phyloP scores from a whole-genome alignment of 2,797 vertebrate species.

The Pseudochromis fuscus region DNA sequence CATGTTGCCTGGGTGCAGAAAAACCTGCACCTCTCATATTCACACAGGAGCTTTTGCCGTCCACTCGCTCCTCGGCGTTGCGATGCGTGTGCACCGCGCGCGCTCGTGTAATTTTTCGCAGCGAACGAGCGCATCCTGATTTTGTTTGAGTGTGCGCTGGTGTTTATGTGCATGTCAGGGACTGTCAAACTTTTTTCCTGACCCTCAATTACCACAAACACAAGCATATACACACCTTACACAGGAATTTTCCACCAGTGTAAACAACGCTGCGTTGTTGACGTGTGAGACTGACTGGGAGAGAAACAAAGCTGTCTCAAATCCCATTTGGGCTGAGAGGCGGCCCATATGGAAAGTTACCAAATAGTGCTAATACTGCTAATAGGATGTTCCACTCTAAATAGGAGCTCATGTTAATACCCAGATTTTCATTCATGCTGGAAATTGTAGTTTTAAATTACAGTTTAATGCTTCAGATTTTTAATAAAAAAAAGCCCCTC shows the following conservation, averaged over 20 bases:
- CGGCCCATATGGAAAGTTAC: constrained; percentile 92
- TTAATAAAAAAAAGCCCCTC: constrained; percentile 92
- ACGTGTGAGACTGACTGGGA: constrained; percentile 76
- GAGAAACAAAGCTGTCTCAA: constrained; percentile 90
- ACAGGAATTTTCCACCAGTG: constrained; percentile 66
- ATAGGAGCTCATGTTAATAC: constrained; percentile 90
- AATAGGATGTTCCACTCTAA: constrained; percentile 93
- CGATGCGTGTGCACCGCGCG: constrained; percentile 1
- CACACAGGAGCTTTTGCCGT: constrained; percentile 21
- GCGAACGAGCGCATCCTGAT: constrained; percentile 16
- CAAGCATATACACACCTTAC: constrained; percentile 59
- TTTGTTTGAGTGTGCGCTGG: constrained; percentile 23
- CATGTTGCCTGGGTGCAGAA: constrained; percentile 6
- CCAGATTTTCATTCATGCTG: constrained; percentile 91
- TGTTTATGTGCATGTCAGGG: constrained; percentile 40
- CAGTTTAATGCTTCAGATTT: constrained; percentile 98
- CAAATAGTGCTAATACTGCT: constrained; percentile 92
- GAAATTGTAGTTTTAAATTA: constrained; percentile 95
- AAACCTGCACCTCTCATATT: constrained; percentile 29
- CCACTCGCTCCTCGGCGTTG: constrained; percentile 22
- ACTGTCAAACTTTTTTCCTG: constrained; percentile 61
- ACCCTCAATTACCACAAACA: constrained; percentile 65
- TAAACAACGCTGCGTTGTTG: constrained; percentile 84
- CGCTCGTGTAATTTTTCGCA: neutral
- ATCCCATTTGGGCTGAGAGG: constrained; percentile 91